These are phyloP conservation scores for Papilio glaucus DNA, from an alignment of 1,140 invertebrate genomes.

Conservation along the genomic window DNA sequence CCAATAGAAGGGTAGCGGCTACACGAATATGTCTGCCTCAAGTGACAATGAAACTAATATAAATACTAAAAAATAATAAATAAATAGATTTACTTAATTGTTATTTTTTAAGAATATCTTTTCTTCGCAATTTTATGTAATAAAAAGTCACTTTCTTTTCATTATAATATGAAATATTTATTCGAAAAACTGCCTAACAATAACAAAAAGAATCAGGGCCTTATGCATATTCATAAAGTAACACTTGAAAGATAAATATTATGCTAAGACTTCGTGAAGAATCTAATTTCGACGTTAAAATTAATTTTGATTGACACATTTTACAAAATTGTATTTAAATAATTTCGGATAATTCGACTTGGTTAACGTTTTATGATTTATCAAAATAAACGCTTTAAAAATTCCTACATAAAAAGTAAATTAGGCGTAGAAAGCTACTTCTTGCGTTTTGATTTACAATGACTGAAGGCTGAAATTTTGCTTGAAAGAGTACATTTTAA, in stretches of 20 bases:
- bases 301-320: conserved; percentile 45
- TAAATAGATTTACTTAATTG: too few species aligned
- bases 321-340: conserved; percentile 30
- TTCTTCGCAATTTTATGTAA: too few species aligned
- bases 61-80: too few species aligned
- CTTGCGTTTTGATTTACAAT: too few species aligned
- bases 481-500: too few species aligned
- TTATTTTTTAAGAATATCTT: too few species aligned
- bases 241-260: not conserved
- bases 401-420: not conserved
- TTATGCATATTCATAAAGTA: conserved; percentile 9
- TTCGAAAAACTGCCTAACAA: not conserved
- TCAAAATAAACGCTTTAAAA: not conserved
- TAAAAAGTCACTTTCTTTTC: too few species aligned
- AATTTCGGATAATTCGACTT: conserved; percentile 15
- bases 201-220: not conserved
- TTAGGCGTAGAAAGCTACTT: too few species aligned
- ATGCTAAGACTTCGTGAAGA: not conserved
- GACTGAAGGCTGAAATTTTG: too few species aligned
- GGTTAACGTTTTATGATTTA: not conserved
- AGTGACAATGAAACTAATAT: too few species aligned
- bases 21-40: too few species aligned
- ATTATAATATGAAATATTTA: not conserved
- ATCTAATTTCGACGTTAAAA: conserved; percentile 41
- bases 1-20: too few species aligned